Percentiles rank a stretch among this genome's conserved stretches.
Evolutionary conservation across 2,888 invertebrate genomes (phyloP).

Genomic region (Mesochorus sp.): DNA sequence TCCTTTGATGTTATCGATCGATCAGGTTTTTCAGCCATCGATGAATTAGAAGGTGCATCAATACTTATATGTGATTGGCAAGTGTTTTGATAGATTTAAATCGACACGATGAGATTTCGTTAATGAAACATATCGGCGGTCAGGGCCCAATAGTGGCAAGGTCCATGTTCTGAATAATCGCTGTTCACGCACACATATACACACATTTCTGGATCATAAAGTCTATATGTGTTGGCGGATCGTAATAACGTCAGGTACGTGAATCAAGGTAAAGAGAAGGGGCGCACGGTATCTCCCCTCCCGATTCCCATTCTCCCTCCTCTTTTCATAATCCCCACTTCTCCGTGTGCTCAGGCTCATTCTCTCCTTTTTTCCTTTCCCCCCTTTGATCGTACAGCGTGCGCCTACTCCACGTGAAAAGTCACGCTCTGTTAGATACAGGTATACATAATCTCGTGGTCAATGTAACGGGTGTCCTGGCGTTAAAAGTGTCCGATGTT

Average conservation of each 20-base stretch:
- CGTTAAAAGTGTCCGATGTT: background rate
- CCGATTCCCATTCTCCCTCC: constrained; percentile 23
- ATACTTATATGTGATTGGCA: too few relatives aligned
- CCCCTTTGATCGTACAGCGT: constrained; percentile 43
- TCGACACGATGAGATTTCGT: too few relatives aligned
- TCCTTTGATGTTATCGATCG: too few relatives aligned
- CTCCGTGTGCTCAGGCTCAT: background rate
- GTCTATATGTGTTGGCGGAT: constrained; percentile 36
- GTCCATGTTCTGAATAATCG: constrained; percentile 53
- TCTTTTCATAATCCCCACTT: constrained; percentile 23
- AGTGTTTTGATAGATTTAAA: too few relatives aligned
- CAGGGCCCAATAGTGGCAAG: background rate
- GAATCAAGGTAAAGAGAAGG: constrained; percentile 25
- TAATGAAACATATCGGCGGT: background rate
- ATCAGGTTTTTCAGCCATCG: too few relatives aligned
- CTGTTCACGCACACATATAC: too few relatives aligned
- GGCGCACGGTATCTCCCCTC: constrained; percentile 34
- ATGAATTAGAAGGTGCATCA: too few relatives aligned
- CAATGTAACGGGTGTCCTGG: constrained; percentile 73
- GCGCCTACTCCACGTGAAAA: constrained; percentile 75
- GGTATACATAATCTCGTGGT: constrained; percentile 68
- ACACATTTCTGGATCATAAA: constrained; percentile 40
- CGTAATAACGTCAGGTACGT: constrained; percentile 42
- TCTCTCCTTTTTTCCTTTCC: constrained; percentile 33
- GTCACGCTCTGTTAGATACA: constrained; percentile 76